Percentiles rank a stretch among this genome's conserved stretches.
These are phyloP conservation scores for Centropyge bicolor DNA, from an alignment of 2,797 vertebrate species.

Conservation along the genomic window DNA sequence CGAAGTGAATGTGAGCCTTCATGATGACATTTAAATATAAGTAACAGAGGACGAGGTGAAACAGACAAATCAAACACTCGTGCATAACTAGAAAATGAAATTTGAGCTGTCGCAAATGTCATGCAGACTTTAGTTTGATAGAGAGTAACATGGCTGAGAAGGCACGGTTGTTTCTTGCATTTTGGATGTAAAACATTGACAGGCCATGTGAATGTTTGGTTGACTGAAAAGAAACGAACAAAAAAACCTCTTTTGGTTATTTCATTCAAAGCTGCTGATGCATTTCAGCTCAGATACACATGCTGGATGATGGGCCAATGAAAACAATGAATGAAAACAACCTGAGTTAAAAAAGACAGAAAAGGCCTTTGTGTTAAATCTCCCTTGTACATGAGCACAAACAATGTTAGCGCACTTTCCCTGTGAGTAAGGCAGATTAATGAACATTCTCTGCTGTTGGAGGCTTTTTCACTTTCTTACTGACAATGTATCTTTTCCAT, in stretches of 20 bases:
- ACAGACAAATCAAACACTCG: neutral
- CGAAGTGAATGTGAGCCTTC: neutral
- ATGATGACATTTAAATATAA: neutral
- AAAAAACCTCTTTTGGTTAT: slow-evolving; percentile 47
- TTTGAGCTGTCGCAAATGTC: neutral
- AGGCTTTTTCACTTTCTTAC: neutral
- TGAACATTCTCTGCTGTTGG: slow-evolving; percentile 56
- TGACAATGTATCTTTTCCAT: slow-evolving; percentile 1
- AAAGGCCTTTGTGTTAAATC: neutral
- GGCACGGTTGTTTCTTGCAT: slow-evolving; percentile 70
- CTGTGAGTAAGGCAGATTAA: neutral
- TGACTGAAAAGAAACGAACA: neutral
- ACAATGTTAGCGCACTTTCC: neutral
- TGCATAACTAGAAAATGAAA: neutral
- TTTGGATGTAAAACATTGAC: neutral
- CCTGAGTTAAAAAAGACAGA: slow-evolving; percentile 5
- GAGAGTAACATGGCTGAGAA: slow-evolving; percentile 46
- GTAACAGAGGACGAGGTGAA: neutral
- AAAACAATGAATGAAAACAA: slow-evolving; percentile 28
- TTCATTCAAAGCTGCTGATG: slow-evolving; percentile 38
- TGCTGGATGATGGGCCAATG: neutral
- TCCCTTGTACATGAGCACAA: slow-evolving; percentile 7
- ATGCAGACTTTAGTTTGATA: neutral
- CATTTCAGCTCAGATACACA: slow-evolving; percentile 23
- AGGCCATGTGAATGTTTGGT: neutral